A percentile compares a stretch with the other conserved stretches of the same genome.
These are phyloP conservation scores for Cynopterus brachyotis DNA, from an alignment of 2,113 vertebrate genomes.

Conservation along the genomic window DNA sequence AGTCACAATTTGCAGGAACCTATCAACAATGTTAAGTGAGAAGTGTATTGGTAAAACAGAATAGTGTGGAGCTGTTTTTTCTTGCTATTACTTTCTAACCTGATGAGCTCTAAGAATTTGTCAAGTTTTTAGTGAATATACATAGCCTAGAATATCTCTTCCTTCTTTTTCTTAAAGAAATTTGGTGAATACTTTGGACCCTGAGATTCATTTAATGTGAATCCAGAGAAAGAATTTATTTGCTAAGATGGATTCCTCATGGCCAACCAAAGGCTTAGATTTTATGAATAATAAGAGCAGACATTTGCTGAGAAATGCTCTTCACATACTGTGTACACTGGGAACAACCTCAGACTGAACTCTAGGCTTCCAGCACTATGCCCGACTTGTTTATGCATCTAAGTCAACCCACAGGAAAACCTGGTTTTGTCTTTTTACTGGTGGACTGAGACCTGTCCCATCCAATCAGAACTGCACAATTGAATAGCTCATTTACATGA, in stretches of 20 bases:
- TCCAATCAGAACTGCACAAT: background rate
- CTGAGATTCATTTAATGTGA: background rate
- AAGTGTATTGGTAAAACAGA: constrained; percentile 41
- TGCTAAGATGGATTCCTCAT: background rate
- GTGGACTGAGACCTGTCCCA: background rate
- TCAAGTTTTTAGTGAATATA: constrained; percentile 65
- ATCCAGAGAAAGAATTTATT: background rate
- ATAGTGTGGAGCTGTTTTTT: constrained; percentile 62
- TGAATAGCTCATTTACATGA: background rate
- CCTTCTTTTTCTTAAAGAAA: constrained; percentile 53
- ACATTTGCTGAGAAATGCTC: background rate
- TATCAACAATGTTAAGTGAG: background rate
- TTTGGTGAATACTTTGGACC: constrained; percentile 42
- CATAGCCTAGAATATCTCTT: constrained; percentile 36
- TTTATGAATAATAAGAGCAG: background rate
- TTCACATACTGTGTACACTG: background rate
- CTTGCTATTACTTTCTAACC: constrained; percentile 65
- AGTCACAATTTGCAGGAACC: background rate
- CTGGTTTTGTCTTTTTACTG: background rate
- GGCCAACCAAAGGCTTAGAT: background rate
- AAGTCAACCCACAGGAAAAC: background rate
- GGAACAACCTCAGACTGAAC: background rate
- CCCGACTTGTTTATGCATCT: background rate
- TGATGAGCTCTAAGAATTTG: constrained; percentile 70
- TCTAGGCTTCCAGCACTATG: background rate